These are phyloP conservation scores for Athripsodes cinereus DNA, from an alignment of 2,888 invertebrate genomes.

Conservation along the genomic window DNA sequence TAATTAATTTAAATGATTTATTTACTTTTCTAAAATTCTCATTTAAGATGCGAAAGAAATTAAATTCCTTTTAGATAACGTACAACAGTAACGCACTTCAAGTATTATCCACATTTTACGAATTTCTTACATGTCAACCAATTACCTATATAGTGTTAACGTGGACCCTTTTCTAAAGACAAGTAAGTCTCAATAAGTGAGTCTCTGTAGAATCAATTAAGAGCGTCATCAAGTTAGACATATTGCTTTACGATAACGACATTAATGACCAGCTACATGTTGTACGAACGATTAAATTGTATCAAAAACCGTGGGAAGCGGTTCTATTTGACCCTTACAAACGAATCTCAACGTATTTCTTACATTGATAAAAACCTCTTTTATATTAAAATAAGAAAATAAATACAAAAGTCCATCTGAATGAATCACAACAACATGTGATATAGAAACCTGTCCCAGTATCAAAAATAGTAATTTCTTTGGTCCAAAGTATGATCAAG, in stretches of 20 bases:
- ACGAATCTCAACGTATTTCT: slow-evolving; percentile 13
- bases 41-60: too few species aligned
- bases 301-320: slow-evolving; percentile 14
- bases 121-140: too few species aligned
- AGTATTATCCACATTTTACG: too few species aligned
- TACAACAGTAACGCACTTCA: too few species aligned
- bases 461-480: slow-evolving; percentile 8
- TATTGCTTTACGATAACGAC: too few species aligned
- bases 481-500: slow-evolving; percentile 19
- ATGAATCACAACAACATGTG: slow-evolving; percentile 7
- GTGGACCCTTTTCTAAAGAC: not conserved
- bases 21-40: too few species aligned
- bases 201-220: too few species aligned
- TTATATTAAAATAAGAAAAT: slow-evolving; percentile 13
- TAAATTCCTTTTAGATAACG: too few species aligned
- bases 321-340: slow-evolving; percentile 3
- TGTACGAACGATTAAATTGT: not conserved
- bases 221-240: too few species aligned
- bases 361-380: slow-evolving; percentile 3
- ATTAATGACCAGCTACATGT: not conserved
- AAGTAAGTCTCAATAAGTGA: not conserved
- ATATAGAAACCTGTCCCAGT: slow-evolving; percentile 15
- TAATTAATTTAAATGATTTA: too few species aligned
- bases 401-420: slow-evolving; percentile 18
- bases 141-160: too few species aligned